phyloP scores from a whole-genome alignment of 1,140 invertebrate genomes.

The Paraescarpia echinospica region DNA sequence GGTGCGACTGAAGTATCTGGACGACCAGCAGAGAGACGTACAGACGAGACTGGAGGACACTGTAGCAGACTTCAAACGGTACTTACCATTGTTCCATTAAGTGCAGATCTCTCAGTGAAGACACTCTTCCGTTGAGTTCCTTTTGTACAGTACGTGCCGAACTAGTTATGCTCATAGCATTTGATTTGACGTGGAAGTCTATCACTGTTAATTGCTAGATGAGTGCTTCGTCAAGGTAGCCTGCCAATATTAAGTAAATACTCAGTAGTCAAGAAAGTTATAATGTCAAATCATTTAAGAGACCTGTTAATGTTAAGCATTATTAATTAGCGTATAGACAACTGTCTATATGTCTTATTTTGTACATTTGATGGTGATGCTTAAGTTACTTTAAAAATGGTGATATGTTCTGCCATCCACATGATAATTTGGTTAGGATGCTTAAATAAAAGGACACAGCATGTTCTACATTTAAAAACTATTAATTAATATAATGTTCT shows the following conservation, averaged over 20 bases:
- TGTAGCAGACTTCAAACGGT: constrained; percentile 87
- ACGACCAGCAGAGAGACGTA: constrained; percentile 81
- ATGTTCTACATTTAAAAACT: no score
- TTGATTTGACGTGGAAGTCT: neutral
- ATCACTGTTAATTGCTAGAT: neutral
- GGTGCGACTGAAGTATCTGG: constrained; percentile 82
- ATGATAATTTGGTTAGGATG: no score
- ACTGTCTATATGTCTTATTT: neutral
- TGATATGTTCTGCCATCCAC: no score
- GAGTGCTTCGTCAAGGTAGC: no score
- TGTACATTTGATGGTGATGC: no score
- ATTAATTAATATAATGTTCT: no score
- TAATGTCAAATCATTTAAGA: no score
- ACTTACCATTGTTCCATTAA: constrained; percentile 28
- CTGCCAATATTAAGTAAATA: no score
- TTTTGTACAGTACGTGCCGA: neutral
- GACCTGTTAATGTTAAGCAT: neutral
- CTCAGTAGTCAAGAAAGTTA: no score
- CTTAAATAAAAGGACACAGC: no score
- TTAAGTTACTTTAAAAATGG: no score
- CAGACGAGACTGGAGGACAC: constrained; percentile 74
- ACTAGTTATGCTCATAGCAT: neutral
- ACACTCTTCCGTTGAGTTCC: neutral
- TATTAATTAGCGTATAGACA: constrained; percentile 10
- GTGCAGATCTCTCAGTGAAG: neutral